These are phyloP conservation scores for Bradypodion pumilum DNA, from an alignment of 2,797 vertebrate species.

Conservation along the genomic window DNA sequence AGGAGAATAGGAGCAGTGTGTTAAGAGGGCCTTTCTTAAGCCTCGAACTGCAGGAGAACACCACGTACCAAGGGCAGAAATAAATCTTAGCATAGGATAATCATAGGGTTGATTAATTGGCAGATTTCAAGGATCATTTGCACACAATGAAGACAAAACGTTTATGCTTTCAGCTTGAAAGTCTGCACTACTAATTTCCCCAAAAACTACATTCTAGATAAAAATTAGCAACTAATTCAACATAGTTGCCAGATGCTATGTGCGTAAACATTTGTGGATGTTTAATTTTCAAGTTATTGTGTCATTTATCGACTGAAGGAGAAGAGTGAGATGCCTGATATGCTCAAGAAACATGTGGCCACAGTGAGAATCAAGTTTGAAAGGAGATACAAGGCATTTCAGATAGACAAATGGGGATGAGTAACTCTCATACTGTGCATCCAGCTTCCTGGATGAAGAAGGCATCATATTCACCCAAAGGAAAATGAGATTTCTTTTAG, in stretches of 20 bases:
- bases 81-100: background rate
- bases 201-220: constrained; percentile 29
- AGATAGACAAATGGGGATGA: too few relatives aligned
- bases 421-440: too few relatives aligned
- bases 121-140: background rate
- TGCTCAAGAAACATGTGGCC: too few relatives aligned
- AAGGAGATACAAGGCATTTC: too few relatives aligned
- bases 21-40: background rate
- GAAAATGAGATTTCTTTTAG: too few relatives aligned
- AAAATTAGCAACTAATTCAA: constrained; percentile 52
- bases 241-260: constrained; percentile 42
- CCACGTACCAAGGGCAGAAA: background rate
- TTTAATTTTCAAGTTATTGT: too few relatives aligned
- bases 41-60: background rate
- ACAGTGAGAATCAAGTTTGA: too few relatives aligned
- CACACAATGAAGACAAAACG: constrained; percentile 4
- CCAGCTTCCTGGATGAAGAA: too few relatives aligned
- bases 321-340: background rate
- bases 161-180: constrained; percentile 43
- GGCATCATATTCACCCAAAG: too few relatives aligned
- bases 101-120: background rate
- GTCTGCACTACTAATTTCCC: constrained; percentile 46
- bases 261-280: background rate
- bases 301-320: too few relatives aligned
- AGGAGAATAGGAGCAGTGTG: background rate